Percentiles rank a stretch among this genome's conserved stretches.
Evolutionary conservation across 1,140 invertebrate species (phyloP).

Genomic region (Drosophila nigromelanica): DNA sequence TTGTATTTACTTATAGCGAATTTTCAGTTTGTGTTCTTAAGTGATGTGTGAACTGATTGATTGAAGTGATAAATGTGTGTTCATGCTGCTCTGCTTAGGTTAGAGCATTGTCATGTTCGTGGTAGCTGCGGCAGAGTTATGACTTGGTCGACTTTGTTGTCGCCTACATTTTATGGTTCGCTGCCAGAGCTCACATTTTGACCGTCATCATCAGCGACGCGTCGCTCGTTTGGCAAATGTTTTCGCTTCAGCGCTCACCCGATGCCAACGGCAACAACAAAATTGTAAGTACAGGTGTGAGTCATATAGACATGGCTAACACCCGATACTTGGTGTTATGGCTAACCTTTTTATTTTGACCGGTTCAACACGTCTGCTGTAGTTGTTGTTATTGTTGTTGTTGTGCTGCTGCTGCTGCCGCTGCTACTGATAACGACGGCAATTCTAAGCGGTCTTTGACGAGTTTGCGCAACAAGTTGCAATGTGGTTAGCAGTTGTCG

Average conservation of each 20-base stretch:
- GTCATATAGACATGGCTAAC: conserved; percentile 67
- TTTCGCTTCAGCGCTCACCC: conserved; percentile 52
- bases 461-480: conserved; percentile 57
- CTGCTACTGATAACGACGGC: conserved; percentile 50
- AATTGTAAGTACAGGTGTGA: conserved; percentile 60
- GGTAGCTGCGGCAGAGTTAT: neutral
- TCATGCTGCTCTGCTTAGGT: conserved; percentile 10
- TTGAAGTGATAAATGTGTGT: conserved; percentile 24
- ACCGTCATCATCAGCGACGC: conserved; percentile 53
- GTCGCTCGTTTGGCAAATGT: conserved; percentile 38
- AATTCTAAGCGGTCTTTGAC: conserved; percentile 51
- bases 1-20: conserved; percentile 15
- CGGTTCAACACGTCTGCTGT: conserved; percentile 60
- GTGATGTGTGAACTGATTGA: conserved; percentile 12
- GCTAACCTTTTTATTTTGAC: conserved; percentile 73
- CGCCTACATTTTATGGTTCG: conserved; percentile 69
- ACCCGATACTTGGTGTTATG: conserved; percentile 41
- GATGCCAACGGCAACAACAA: conserved; percentile 4
- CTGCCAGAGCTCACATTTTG: conserved; percentile 57
- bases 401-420: conserved; percentile 4
- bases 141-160: conserved; percentile 24
- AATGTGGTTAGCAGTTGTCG: conserved; percentile 50
- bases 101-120: conserved; percentile 29
- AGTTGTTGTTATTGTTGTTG: conserved; percentile 7
- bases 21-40: conserved; percentile 2